A percentile compares a stretch with the other conserved stretches of the same genome.
These are phyloP conservation scores for Anser cygnoides DNA, from an alignment of 2,113 vertebrate genomes.

Conservation along the genomic window DNA sequence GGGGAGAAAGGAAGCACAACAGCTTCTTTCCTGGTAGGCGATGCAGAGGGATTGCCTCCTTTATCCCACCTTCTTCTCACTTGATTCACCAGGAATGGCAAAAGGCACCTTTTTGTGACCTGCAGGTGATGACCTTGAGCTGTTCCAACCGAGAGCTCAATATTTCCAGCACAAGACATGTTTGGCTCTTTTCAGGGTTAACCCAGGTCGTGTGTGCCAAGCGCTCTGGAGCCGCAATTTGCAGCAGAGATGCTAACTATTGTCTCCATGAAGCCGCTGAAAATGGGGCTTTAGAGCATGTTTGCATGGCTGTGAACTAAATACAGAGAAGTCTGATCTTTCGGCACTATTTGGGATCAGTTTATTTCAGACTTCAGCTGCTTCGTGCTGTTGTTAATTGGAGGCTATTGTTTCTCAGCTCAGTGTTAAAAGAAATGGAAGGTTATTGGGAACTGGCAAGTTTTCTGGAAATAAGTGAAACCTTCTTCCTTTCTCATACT, in stretches of 20 bases:
- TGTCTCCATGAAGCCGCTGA: neutral
- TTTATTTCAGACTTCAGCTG: neutral
- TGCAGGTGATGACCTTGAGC: neutral
- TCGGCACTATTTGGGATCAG: neutral
- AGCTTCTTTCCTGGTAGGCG: neutral
- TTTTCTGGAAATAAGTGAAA: slow-evolving; percentile 52
- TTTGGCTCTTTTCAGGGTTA: neutral
- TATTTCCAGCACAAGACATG: neutral
- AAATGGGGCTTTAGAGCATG: neutral
- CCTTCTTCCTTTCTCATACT: slow-evolving; percentile 37
- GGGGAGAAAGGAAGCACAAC: neutral
- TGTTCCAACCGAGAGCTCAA: neutral
- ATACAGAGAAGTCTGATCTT: neutral
- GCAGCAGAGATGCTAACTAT: neutral
- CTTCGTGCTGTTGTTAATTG: neutral
- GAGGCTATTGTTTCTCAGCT: neutral
- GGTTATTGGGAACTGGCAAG: slow-evolving; percentile 17
- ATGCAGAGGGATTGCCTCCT: accelerated
- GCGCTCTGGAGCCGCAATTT: neutral
- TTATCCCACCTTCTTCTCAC: neutral
- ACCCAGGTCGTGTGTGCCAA: neutral
- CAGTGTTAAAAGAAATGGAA: neutral
- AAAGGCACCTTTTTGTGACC: neutral
- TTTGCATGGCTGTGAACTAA: neutral
- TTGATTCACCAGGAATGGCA: neutral